Percentiles rank a stretch among this genome's conserved stretches.
phyloP scores from a whole-genome alignment of 2,888 invertebrate genomes.

The Brachyptera putata region DNA sequence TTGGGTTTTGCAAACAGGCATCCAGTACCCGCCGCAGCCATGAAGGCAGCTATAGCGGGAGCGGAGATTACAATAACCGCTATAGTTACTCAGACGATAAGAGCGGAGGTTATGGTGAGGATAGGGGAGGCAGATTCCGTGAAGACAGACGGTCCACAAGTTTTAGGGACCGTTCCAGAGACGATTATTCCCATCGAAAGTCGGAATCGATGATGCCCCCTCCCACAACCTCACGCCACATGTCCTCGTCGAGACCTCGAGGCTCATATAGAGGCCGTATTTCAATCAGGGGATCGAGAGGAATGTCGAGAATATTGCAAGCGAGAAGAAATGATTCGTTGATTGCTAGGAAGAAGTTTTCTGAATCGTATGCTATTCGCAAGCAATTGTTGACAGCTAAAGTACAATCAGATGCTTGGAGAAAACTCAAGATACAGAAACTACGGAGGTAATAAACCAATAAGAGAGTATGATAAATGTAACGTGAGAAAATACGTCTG shows the following conservation, averaged over 20 bases:
- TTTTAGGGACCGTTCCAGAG: constrained; percentile 33
- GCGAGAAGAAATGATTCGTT: constrained; percentile 31
- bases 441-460: constrained; percentile 43
- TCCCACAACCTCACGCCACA: constrained; percentile 26
- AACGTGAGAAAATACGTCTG: too few relatives aligned
- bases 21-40: constrained; percentile 35
- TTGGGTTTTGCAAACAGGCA: constrained; percentile 33
- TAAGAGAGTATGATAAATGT: not conserved
- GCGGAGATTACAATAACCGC: constrained; percentile 33
- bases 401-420: constrained; percentile 41
- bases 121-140: constrained; percentile 34
- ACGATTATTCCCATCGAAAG: constrained; percentile 34
- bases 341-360: constrained; percentile 31
- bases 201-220: constrained; percentile 32
- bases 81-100: constrained; percentile 35
- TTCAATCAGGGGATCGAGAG: constrained; percentile 31
- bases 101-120: constrained; percentile 32
- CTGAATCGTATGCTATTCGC: constrained; percentile 33
- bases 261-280: constrained; percentile 33
- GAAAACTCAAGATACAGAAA: constrained; percentile 46
- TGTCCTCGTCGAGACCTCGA: constrained; percentile 32
- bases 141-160: constrained; percentile 33
- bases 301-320: constrained; percentile 31
- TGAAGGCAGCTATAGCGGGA: constrained; percentile 34
- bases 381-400: constrained; percentile 32